Conservation (phyloP, 2,797 vertebrate genomes). For the Cossypha caffra region DNA sequence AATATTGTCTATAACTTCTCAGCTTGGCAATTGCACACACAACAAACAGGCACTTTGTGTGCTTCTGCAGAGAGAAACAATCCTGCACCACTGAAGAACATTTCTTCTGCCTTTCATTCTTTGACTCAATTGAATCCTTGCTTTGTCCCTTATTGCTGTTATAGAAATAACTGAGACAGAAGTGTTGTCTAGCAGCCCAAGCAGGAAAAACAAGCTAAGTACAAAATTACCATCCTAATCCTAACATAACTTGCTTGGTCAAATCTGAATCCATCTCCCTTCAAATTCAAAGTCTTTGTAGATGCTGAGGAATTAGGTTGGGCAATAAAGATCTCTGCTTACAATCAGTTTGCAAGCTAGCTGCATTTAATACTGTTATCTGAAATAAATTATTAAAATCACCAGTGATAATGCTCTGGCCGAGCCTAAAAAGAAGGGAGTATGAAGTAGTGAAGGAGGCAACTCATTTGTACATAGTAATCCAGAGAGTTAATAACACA, state of each 20-base stretch:
- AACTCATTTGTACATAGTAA: neutral
- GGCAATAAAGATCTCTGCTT: neutral
- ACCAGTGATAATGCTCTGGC: neutral
- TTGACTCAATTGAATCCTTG: constrained; percentile 14
- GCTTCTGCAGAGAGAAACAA: constrained; percentile 10
- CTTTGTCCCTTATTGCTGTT: constrained; percentile 28
- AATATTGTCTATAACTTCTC: constrained; percentile 49
- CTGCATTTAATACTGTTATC: neutral
- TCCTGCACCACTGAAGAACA: neutral
- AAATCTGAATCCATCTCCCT: neutral
- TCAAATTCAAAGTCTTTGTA: neutral
- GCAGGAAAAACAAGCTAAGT: neutral
- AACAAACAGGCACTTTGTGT: constrained; percentile 35
- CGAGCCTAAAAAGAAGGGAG: neutral
- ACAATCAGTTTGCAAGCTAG: neutral
- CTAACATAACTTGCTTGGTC: neutral
- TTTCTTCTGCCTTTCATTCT: constrained; percentile 24
- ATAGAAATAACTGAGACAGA: neutral
- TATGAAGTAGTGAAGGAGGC: neutral
- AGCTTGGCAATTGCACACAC: neutral
- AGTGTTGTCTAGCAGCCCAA: neutral
- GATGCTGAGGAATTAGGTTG: neutral
- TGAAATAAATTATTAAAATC: neutral
- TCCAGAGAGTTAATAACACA: neutral
- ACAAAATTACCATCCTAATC: neutral